These are phyloP conservation scores for Megathymus violae DNA, from an alignment of 1,140 invertebrate genomes.

Conservation along the genomic window DNA sequence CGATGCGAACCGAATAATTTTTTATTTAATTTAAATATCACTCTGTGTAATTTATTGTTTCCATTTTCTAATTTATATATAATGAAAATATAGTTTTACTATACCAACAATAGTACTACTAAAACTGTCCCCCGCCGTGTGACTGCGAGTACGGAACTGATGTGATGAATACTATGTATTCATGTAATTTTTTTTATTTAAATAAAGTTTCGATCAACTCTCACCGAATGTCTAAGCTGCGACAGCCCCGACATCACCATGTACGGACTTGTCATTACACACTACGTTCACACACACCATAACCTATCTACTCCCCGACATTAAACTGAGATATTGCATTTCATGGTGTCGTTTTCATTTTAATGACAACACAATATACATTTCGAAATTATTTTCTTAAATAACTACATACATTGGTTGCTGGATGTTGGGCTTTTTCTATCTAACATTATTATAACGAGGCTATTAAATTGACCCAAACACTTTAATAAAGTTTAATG, in stretches of 20 bases:
- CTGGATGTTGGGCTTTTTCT: too few species aligned
- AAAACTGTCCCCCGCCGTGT: slow-evolving; percentile 61
- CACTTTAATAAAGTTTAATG: too few species aligned
- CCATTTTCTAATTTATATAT: slow-evolving; percentile 83
- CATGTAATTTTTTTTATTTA: slow-evolving; percentile 56
- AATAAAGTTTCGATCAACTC: slow-evolving; percentile 73
- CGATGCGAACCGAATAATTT: slow-evolving; percentile 68
- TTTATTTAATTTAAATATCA: slow-evolving; percentile 68
- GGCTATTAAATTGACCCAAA: too few species aligned
- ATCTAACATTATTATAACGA: too few species aligned
- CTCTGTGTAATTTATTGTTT: slow-evolving; percentile 82
- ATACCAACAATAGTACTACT: slow-evolving; percentile 63
- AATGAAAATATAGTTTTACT: slow-evolving; percentile 83
- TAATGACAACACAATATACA: too few species aligned
- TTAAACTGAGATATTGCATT: slow-evolving; percentile 28
- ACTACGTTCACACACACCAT: slow-evolving; percentile 32
- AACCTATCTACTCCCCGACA: slow-evolving; percentile 3
- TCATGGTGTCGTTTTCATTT: not conserved
- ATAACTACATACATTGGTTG: too few species aligned
- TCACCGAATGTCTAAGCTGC: slow-evolving; percentile 61
- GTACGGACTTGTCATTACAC: slow-evolving; percentile 61
- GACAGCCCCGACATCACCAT: slow-evolving; percentile 50
- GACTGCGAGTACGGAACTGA: slow-evolving; percentile 40
- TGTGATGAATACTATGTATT: slow-evolving; percentile 75
- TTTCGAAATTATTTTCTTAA: too few species aligned